phyloP scores from a whole-genome alignment of 2,888 invertebrate genomes.

The Scaptomyza parva region DNA sequence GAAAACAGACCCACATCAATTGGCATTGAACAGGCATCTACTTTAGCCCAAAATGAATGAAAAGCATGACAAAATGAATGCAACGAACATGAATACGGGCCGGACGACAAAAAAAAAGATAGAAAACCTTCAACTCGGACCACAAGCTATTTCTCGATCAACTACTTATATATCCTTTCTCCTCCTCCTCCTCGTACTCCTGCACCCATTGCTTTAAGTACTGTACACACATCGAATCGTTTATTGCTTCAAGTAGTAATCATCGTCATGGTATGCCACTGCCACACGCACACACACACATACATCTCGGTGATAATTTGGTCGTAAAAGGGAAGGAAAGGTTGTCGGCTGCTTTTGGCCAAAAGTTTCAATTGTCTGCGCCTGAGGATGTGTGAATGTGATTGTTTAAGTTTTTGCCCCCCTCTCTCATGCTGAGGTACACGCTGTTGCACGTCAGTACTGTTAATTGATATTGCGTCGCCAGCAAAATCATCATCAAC shows the following conservation, averaged over 20 bases:
- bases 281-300: slow-evolving; percentile 13
- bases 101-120: not conserved
- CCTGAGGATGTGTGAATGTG: slow-evolving; percentile 74
- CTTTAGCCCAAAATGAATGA: slow-evolving; percentile 65
- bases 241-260: slow-evolving; percentile 11
- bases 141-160: slow-evolving; percentile 42
- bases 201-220: not conserved
- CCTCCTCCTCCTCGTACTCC: slow-evolving; percentile 7
- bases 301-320: slow-evolving; percentile 56
- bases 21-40: slow-evolving; percentile 58
- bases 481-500: slow-evolving; percentile 29
- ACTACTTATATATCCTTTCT: slow-evolving; percentile 20
- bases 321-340: slow-evolving; percentile 30
- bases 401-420: slow-evolving; percentile 61
- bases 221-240: not conserved
- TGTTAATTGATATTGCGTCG: slow-evolving; percentile 69
- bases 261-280: slow-evolving; percentile 20
- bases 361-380: slow-evolving; percentile 78
- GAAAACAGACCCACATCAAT: slow-evolving; percentile 24
- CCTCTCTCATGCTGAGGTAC: slow-evolving; percentile 30
- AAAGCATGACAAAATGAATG: slow-evolving; percentile 64
- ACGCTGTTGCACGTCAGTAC: slow-evolving; percentile 65
- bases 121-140: not conserved
- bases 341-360: slow-evolving; percentile 45
- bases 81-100: slow-evolving; percentile 34